Conservation (phyloP, 1,140 invertebrate species). For the Brachionus rubens region DNA sequence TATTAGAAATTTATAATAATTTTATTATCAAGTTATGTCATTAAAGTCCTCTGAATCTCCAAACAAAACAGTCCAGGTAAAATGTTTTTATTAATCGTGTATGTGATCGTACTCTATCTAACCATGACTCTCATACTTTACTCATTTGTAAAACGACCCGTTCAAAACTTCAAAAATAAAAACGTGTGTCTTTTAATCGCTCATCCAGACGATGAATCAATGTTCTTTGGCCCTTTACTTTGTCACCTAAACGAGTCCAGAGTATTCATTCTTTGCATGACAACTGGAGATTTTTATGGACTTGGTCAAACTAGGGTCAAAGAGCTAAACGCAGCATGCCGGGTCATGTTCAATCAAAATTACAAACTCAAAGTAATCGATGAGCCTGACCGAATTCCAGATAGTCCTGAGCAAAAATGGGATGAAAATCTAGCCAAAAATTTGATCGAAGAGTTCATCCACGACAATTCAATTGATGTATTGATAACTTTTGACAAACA, state of each 20-base stretch:
- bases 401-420: conserved; percentile 73
- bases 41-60: conserved; percentile 14
- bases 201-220: conserved; percentile 89
- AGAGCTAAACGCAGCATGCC: conserved; percentile 76
- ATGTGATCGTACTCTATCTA: conserved; percentile 17
- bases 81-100: background rate
- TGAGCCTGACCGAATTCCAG: conserved; percentile 64
- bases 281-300: conserved; percentile 68
- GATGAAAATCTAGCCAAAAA: conserved; percentile 70
- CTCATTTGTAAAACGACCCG: background rate
- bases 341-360: conserved; percentile 71
- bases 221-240: conserved; percentile 93
- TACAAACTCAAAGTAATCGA: conserved; percentile 62
- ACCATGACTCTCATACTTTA: conserved; percentile 1
- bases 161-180: conserved; percentile 14
- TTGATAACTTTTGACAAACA: conserved; percentile 84
- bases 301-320: conserved; percentile 68
- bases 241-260: conserved; percentile 48
- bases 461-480: conserved; percentile 66
- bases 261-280: conserved; percentile 39
- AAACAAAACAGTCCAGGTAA: conserved; percentile 9
- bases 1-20: background rate
- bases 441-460: conserved; percentile 61
- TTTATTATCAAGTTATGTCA: background rate
- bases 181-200: conserved; percentile 64